These are phyloP conservation scores for Vireo griseus DNA, from an alignment of 2,797 vertebrate genomes.

Conservation along the genomic window DNA sequence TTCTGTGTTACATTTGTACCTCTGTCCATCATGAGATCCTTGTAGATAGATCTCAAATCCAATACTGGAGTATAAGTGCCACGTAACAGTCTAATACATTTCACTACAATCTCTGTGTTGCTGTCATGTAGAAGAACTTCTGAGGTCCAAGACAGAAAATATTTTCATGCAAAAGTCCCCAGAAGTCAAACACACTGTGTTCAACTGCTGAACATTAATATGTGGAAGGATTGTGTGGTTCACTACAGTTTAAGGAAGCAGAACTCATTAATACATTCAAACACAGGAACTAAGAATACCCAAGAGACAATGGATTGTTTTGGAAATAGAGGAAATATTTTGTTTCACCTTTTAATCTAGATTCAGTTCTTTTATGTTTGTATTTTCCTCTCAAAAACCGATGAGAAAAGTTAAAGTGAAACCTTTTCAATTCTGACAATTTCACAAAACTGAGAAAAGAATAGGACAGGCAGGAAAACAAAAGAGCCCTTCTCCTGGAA, in stretches of 20 bases:
- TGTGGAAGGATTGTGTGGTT: neutral
- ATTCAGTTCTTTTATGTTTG: neutral
- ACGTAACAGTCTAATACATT: neutral
- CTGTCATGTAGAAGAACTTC: neutral
- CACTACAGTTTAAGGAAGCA: neutral
- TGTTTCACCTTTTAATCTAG: neutral
- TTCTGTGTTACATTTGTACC: neutral
- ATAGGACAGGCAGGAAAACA: neutral
- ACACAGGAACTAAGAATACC: neutral
- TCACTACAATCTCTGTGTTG: neutral
- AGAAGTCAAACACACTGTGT: neutral
- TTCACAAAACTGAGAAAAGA: neutral
- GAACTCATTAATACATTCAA: neutral
- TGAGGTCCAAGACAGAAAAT: neutral
- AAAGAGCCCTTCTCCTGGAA: neutral
- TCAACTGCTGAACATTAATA: neutral
- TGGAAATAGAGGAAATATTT: neutral
- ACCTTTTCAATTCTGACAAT: neutral
- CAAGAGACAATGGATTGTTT: neutral
- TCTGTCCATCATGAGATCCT: neutral
- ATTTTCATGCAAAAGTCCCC: neutral
- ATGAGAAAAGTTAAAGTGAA: neutral
- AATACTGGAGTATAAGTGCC: neutral
- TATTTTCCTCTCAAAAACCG: neutral
- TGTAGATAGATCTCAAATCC: neutral